Base-by-base conservation (phyloP, 1,140 invertebrate species). In the Drosophila trapezifrons region DNA sequence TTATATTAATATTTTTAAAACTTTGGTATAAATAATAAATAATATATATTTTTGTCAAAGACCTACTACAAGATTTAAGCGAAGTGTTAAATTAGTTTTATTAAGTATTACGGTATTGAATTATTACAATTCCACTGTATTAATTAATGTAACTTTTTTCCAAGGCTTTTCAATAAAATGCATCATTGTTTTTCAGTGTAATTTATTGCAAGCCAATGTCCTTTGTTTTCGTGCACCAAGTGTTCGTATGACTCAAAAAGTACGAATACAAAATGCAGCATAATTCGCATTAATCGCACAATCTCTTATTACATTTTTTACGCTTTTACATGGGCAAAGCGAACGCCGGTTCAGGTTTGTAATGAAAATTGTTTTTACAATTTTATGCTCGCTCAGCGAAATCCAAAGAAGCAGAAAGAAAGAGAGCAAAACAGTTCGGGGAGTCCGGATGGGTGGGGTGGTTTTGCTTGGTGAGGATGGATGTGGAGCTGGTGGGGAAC, bases 341-440 rank as follows among this genome's bases (percentile, higher is more conserved):
- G 18, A 52, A 37, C 29, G 65, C 45, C 64, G 59, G 43, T 47
- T 42, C 65, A 20, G 35, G 65, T 66, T 67, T 67, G 45, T 65
- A 76, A 70, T 55, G 56, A 69, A 67, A 57, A 56, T 47, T 69
- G 35, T 69, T 62, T 55, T 56, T 64, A 57, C 20, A 55, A 60
- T 52, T 70, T 54, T 76, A 46, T 69, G 51, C 45, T 59, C 51
- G 54, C 49, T 58, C 64, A 54, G 38, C 66, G 54, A 54, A 60
- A 73, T 43, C 73, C 27, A 17, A 60, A 49, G 70, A 46, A 46
- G 29, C 42, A 43, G 35, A n/a, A 12, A 29, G 29, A n/a, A n/a
- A 46, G 22, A 18, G 32, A 63, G 49, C 18, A 52, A 13, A 32
- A 32, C 47, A 51, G 27, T 32, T 17, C 29, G 18, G 2, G 17